phyloP scores from a whole-genome alignment of 2,113 vertebrate species.

The Delphinus delphis region DNA sequence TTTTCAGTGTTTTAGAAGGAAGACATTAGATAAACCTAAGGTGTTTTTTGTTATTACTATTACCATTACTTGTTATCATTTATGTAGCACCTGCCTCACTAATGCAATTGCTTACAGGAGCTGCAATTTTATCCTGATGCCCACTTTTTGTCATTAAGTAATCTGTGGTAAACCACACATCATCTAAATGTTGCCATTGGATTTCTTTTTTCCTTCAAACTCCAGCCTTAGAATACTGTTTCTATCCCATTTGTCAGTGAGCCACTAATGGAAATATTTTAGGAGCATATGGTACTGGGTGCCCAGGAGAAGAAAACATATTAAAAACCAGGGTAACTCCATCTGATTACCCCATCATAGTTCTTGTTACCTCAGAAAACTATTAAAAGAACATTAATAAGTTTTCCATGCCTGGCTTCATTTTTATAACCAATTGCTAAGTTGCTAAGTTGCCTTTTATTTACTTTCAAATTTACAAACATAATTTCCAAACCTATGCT shows the following conservation, averaged over 20 bases:
- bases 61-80: conserved; percentile 62
- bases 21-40: conserved; percentile 54
- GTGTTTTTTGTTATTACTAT: conserved; percentile 57
- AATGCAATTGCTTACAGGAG: neutral
- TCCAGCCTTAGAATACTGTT: neutral
- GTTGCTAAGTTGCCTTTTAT: conserved; percentile 75
- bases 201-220: conserved; percentile 38
- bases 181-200: conserved; percentile 13
- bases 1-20: conserved; percentile 42
- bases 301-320: conserved; percentile 52
- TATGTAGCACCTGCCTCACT: conserved; percentile 33
- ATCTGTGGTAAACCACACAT: conserved; percentile 56
- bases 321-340: conserved; percentile 73
- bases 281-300: neutral
- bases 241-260: conserved; percentile 60
- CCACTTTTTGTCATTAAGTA: conserved; percentile 63
- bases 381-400: conserved; percentile 69
- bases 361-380: conserved; percentile 71
- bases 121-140: conserved; percentile 56
- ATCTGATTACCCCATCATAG: conserved; percentile 71
- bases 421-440: conserved; percentile 78
- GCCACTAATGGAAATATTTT: conserved; percentile 63
- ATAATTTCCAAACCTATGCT: conserved; percentile 52
- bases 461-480: conserved; percentile 76
- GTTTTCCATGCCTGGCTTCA: conserved; percentile 74